These are phyloP conservation scores for Papilio aristodemus DNA, from an alignment of 1,140 invertebrate species.

Conservation along the genomic window DNA sequence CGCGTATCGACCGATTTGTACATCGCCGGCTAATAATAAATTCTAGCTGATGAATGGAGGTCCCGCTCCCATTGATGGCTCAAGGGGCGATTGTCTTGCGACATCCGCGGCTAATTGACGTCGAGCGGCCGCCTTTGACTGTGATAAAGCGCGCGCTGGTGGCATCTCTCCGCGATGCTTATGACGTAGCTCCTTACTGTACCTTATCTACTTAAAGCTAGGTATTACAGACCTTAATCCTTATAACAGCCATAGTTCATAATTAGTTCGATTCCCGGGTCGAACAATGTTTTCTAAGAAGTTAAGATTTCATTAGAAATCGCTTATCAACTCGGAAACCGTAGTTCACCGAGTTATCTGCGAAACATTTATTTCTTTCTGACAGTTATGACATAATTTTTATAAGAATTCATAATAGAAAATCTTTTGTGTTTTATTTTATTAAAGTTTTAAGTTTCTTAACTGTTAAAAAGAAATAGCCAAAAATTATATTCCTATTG, in stretches of 20 bases:
- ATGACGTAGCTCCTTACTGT: not conserved
- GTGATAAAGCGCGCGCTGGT: slow-evolving; percentile 48
- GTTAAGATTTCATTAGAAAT: slow-evolving; percentile 17
- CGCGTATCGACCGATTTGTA: slow-evolving; percentile 27
- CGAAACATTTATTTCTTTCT: slow-evolving; percentile 1
- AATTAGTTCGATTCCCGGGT: too few species aligned
- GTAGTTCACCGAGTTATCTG: slow-evolving; percentile 10
- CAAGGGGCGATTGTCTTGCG: slow-evolving; percentile 57
- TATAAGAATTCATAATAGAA: too few species aligned
- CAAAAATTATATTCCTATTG: too few species aligned
- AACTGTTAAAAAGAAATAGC: too few species aligned
- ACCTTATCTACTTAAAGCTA: not conserved
- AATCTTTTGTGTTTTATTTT: too few species aligned
- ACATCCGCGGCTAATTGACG: slow-evolving; percentile 56
- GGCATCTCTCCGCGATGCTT: slow-evolving; percentile 38
- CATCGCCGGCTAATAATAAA: slow-evolving; percentile 54
- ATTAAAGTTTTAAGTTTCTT: too few species aligned
- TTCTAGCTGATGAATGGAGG: slow-evolving; percentile 53
- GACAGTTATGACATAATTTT: not conserved
- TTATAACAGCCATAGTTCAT: too few species aligned
- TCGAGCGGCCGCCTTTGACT: slow-evolving; percentile 50
- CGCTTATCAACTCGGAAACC: not conserved
- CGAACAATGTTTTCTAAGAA: not conserved
- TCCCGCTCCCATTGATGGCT: slow-evolving; percentile 56
- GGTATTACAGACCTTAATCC: too few species aligned